Conservation (phyloP, 2,888 invertebrate genomes). For the Parelbella ahira region DNA sequence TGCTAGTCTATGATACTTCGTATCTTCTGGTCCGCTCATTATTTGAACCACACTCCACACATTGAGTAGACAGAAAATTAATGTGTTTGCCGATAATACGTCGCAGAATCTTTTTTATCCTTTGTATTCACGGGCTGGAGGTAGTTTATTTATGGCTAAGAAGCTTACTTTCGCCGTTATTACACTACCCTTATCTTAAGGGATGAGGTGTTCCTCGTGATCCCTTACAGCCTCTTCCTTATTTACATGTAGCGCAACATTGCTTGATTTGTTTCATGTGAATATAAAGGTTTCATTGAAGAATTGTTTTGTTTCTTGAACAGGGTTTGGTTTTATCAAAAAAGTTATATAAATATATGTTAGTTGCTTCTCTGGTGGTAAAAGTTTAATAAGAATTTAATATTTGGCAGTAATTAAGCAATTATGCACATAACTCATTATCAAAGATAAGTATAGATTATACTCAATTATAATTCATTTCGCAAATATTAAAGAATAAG, state of each 20-base stretch:
- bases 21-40: slow-evolving; percentile 26
- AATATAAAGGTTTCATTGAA: no score
- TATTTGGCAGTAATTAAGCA: no score
- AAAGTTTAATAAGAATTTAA: no score
- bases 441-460: no score
- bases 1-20: no score
- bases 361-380: no score
- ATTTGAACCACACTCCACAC: slow-evolving; percentile 35
- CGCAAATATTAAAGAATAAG: no score
- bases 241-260: slow-evolving; percentile 6
- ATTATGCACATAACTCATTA: no score
- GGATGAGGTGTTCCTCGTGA: slow-evolving; percentile 15
- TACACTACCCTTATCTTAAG: slow-evolving; percentile 16
- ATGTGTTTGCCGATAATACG: slow-evolving; percentile 55
- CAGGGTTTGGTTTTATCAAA: no score
- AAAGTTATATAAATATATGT: no score
- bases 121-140: slow-evolving; percentile 45
- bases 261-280: slow-evolving; percentile 8
- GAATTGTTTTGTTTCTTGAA: no score
- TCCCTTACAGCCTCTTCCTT: slow-evolving; percentile 14
- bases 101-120: slow-evolving; percentile 54
- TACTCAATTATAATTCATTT: no score
- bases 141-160: slow-evolving; percentile 48
- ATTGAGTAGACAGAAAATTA: slow-evolving; percentile 64
- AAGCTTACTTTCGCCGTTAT: slow-evolving; percentile 35